These are phyloP conservation scores for Pygoscelis antarcticus DNA, from an alignment of 2,113 vertebrate genomes.

Conservation along the genomic window DNA sequence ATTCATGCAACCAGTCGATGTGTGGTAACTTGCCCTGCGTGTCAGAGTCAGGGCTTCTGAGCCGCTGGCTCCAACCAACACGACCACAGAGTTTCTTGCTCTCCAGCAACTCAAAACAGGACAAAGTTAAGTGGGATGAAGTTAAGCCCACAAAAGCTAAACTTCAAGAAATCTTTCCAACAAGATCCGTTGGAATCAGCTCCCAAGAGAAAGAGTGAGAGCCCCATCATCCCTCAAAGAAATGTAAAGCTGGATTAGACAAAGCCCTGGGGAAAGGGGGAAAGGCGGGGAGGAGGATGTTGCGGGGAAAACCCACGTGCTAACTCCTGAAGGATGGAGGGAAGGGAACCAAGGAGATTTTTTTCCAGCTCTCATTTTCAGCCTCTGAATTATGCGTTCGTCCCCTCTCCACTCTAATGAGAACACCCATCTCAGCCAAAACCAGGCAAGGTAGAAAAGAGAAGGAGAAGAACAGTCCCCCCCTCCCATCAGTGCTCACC, in stretches of 20 bases:
- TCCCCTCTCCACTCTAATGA: not conserved
- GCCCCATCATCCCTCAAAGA: not conserved
- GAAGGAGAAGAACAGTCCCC: accelerated
- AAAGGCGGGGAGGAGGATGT: not conserved
- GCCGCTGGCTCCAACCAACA: not conserved
- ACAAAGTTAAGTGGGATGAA: not conserved
- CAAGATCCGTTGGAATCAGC: not conserved
- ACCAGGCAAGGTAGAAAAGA: not conserved
- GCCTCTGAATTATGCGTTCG: accelerated
- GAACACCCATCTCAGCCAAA: not conserved
- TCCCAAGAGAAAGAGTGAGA: not conserved
- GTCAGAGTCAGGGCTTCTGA: not conserved
- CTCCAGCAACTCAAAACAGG: not conserved
- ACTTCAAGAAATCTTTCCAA: not conserved
- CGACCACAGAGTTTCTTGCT: not conserved
- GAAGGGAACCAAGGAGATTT: not conserved
- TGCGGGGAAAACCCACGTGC: not conserved
- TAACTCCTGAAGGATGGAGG: not conserved
- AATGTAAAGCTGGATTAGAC: not conserved
- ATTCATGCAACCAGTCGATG: not conserved
- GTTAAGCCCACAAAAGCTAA: not conserved
- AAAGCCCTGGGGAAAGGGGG: not conserved
- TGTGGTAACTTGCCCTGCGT: not conserved
- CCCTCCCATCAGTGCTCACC: not conserved
- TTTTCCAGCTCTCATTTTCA: not conserved